Conservation (phyloP, 2,113 vertebrate species). For the Xiphias gladius region DNA sequence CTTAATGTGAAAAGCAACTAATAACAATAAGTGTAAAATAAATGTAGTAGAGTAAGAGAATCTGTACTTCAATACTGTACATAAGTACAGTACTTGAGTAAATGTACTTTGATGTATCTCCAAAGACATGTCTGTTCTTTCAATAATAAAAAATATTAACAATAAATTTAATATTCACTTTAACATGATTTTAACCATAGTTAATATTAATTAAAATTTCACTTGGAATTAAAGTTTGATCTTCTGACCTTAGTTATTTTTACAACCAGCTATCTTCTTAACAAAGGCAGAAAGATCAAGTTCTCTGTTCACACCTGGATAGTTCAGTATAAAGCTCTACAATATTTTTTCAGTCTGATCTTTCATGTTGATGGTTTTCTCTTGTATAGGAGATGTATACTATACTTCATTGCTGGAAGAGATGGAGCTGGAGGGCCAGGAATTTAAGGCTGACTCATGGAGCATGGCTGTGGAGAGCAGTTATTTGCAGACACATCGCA, state of each 20-base stretch:
- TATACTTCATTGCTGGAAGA: slow-evolving; percentile 91
- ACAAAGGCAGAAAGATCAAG: background rate
- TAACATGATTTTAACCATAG: background rate
- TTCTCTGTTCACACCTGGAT: too few species aligned
- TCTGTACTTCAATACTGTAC: too few species aligned
- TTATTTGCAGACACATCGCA: slow-evolving; percentile 91
- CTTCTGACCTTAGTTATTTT: background rate
- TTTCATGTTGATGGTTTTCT: background rate
- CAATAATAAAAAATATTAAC: too few species aligned
- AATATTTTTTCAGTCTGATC: background rate
- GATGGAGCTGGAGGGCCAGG: slow-evolving; percentile 88
- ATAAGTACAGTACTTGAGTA: too few species aligned
- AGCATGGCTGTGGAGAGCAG: slow-evolving; percentile 90
- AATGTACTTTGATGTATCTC: too few species aligned
- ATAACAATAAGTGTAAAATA: too few species aligned
- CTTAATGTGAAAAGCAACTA: too few species aligned
- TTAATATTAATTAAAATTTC: background rate
- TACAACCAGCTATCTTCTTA: background rate
- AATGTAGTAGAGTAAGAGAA: too few species aligned
- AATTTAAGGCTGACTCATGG: slow-evolving; percentile 94
- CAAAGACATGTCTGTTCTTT: too few species aligned
- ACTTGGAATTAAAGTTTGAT: background rate
- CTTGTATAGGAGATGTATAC: slow-evolving; percentile 78
- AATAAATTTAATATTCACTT: too few species aligned
- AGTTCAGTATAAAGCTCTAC: background rate